Evolutionary conservation across 2,797 vertebrate species (phyloP).

Genomic region (Sandelia bainsii): DNA sequence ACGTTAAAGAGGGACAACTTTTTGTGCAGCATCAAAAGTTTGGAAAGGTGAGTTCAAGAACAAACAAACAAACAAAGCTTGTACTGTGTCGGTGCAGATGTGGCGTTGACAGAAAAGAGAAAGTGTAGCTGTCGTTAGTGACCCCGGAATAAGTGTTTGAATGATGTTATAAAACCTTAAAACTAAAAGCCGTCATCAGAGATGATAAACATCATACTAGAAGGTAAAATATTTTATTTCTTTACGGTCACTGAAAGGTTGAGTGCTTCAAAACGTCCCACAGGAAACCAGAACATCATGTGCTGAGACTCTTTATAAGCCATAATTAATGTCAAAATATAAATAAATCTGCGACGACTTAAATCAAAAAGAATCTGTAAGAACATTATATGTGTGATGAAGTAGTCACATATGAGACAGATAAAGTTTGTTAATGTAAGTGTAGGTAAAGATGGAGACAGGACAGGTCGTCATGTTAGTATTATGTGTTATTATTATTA

Average conservation of each 20-base stretch:
- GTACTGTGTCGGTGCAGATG: background rate
- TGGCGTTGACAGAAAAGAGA: slow-evolving; percentile 23
- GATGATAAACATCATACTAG: background rate
- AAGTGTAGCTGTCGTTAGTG: background rate
- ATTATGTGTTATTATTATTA: too few species aligned
- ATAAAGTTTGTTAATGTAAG: background rate
- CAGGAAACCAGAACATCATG: background rate
- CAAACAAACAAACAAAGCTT: too few species aligned
- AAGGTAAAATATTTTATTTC: background rate
- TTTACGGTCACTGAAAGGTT: background rate
- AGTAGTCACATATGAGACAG: background rate
- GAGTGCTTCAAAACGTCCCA: background rate
- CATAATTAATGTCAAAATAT: background rate
- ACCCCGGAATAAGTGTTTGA: background rate
- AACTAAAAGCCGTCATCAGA: too few species aligned
- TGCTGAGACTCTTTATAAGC: background rate
- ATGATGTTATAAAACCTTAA: background rate
- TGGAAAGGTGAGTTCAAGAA: slow-evolving; percentile 83
- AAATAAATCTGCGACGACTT: background rate
- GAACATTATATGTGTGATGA: background rate
- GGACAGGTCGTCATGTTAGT: background rate
- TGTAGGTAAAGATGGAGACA: background rate
- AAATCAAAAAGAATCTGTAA: background rate
- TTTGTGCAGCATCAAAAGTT: slow-evolving; percentile 89
- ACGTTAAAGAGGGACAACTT: slow-evolving; percentile 88